Percentiles rank a stretch among this genome's conserved stretches.
phyloP scores from a whole-genome alignment of 2,113 vertebrate genomes.

The Cavia aperea region DNA sequence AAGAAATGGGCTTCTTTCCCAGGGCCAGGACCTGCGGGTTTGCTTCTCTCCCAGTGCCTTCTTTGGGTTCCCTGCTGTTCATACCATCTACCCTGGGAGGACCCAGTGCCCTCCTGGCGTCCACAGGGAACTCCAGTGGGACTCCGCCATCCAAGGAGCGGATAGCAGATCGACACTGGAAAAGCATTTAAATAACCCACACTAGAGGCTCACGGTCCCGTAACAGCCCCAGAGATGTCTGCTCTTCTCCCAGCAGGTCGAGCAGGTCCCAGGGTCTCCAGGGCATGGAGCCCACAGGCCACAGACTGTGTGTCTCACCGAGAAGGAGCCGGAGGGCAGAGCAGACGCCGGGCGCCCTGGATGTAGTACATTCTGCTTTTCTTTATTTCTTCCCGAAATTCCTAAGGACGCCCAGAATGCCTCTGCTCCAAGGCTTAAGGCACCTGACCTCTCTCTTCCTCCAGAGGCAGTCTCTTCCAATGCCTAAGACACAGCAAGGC shows the following conservation, averaged over 20 bases:
- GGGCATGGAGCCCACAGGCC: not conserved
- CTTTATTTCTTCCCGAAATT: not conserved
- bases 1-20: not conserved
- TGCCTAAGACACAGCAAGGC: fast-evolving
- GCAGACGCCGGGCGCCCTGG: not conserved
- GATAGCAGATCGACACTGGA: not conserved
- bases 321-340: not conserved
- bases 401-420: not conserved
- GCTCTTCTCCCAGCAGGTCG: not conserved
- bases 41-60: not conserved
- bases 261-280: not conserved
- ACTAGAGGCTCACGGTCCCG: not conserved
- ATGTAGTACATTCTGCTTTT: not conserved
- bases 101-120: fast-evolving
- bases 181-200: not conserved
- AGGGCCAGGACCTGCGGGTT: not conserved
- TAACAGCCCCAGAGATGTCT: not conserved
- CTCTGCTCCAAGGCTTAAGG: not conserved
- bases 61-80: not conserved
- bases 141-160: not conserved
- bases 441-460: not conserved
- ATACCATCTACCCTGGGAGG: not conserved
- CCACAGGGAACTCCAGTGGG: not conserved
- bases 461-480: not conserved
- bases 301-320: not conserved